phyloP scores from a whole-genome alignment of 2,888 invertebrate genomes.

The Meliscaeva auricollis region DNA sequence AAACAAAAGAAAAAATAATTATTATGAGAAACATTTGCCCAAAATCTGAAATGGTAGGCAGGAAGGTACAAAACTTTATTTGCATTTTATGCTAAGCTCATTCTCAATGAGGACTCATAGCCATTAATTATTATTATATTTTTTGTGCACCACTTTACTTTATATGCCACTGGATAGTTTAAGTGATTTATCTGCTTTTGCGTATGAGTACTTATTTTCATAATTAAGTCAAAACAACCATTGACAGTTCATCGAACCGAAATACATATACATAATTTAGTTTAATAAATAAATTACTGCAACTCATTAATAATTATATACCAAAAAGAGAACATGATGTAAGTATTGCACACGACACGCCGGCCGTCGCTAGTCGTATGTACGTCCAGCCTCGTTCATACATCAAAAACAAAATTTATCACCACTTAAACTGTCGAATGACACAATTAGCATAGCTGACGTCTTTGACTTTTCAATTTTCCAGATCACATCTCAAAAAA shows the following conservation, averaged over 20 bases:
- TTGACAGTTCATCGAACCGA: slow-evolving; percentile 8
- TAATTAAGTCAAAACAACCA: slow-evolving; percentile 4
- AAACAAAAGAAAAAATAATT: no score
- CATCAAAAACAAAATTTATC: slow-evolving; percentile 43
- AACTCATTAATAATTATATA: slow-evolving; percentile 20
- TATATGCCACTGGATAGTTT: no score
- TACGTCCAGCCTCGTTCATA: slow-evolving; percentile 1
- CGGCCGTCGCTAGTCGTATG: no score
- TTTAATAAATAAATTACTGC: background rate
- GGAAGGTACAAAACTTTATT: no score
- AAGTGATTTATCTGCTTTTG: no score
- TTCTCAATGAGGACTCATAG: no score
- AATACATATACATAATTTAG: background rate
- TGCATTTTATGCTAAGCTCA: no score
- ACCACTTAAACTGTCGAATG: slow-evolving; percentile 58
- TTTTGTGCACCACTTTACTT: no score
- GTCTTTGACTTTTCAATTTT: slow-evolving; percentile 59
- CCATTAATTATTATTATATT: no score
- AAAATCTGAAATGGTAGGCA: no score
- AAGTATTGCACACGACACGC: background rate
- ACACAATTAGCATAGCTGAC: slow-evolving; percentile 60
- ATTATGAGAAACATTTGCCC: no score
- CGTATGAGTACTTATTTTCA: background rate
- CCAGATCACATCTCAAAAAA: slow-evolving; percentile 50
- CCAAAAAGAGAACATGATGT: background rate